Evolutionary conservation across 2,797 vertebrate genomes (phyloP), one percentile per base, ranked within the genome.

Genomic region (Pseudomugil gertrudae): DNA sequence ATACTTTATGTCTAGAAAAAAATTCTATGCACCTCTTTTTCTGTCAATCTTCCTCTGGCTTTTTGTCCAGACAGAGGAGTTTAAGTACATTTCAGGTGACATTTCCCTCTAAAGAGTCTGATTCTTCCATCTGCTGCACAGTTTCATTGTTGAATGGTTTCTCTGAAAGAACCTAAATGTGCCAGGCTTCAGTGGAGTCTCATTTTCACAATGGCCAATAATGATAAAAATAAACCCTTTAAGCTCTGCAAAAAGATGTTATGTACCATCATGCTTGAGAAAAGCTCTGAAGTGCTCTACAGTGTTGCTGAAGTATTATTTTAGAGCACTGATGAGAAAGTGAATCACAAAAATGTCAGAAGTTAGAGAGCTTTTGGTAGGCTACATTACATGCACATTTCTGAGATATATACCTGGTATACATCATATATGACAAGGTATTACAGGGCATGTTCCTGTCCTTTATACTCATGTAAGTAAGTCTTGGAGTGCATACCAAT

Each of bases 71-170:
- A 66, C 57, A 70, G 56, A 68, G 43, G 43, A 40, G 66, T 57
- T 73, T 61, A 51, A 11, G 3, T 62, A 63, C 70, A 80, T 82
- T 78, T 55, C 51, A 65, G 67, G 47, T 78, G 79, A 77, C 76
- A 85, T 83, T 87, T 84, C 17, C 57, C 38, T 69, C 64, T 58
- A 55, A 76, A 86, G 74, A 78, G 60, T 80, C 70, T 68, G 69
- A 62, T 80, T 74, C 68, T 74, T 70, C 82, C 82, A 58, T 72
- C 78, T 72, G 74, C 64, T 75, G 63, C 77, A 78, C 71, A 71
- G 56, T 84, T 89, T 85, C 84, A 84, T 82, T 76, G 70, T 59
- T 82, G 79, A 90, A 82, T 84, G 79, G 64, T 67, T 86, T 71
- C 63, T 27, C 64, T 80, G 80, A 90, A 83, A 80, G 72, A 80